These are phyloP conservation scores for Fratercula arctica DNA, from an alignment of 2,797 vertebrate genomes.

Conservation along the genomic window DNA sequence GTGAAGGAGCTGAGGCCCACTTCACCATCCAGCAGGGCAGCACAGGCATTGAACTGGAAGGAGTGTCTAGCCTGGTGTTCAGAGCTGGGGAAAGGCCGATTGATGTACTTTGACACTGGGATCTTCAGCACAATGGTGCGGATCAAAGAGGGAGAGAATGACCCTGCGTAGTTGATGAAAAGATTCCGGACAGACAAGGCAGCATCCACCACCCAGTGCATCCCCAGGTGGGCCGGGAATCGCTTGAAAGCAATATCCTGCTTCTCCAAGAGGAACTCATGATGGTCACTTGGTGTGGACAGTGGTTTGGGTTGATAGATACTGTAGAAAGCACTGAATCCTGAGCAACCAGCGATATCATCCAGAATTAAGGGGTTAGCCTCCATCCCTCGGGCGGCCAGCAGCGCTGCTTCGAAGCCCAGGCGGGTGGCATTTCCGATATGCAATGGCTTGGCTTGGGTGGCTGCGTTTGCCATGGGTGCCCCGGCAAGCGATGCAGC, in stretches of 20 bases:
- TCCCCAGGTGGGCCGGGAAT: slow-evolving; percentile 88
- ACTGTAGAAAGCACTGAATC: slow-evolving; percentile 86
- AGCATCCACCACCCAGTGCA: slow-evolving; percentile 90
- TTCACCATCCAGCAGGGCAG: slow-evolving; percentile 85
- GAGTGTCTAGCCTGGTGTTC: slow-evolving; percentile 91
- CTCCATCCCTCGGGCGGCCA: slow-evolving; percentile 85
- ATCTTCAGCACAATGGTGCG: slow-evolving; percentile 83
- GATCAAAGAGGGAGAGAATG: slow-evolving; percentile 76
- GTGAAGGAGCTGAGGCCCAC: slow-evolving; percentile 83
- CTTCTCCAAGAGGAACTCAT: slow-evolving; percentile 83
- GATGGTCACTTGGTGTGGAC: slow-evolving; percentile 44
- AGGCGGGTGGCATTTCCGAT: slow-evolving; percentile 86
- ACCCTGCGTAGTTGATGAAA: slow-evolving; percentile 69
- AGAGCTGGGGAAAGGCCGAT: slow-evolving; percentile 86
- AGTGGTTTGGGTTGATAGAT: slow-evolving; percentile 80
- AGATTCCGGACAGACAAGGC: slow-evolving; percentile 79
- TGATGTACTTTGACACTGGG: slow-evolving; percentile 88
- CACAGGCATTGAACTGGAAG: slow-evolving; percentile 89
- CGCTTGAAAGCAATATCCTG: slow-evolving; percentile 90
- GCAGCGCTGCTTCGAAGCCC: slow-evolving; percentile 86
- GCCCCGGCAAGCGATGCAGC: slow-evolving; percentile 88
- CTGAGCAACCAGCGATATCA: slow-evolving; percentile 80
- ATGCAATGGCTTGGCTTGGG: slow-evolving; percentile 88
- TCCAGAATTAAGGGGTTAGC: slow-evolving; percentile 85
- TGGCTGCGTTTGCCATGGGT: slow-evolving; percentile 91